phyloP scores from a whole-genome alignment of 2,797 vertebrate genomes.

The Notamacropus eugenii region DNA sequence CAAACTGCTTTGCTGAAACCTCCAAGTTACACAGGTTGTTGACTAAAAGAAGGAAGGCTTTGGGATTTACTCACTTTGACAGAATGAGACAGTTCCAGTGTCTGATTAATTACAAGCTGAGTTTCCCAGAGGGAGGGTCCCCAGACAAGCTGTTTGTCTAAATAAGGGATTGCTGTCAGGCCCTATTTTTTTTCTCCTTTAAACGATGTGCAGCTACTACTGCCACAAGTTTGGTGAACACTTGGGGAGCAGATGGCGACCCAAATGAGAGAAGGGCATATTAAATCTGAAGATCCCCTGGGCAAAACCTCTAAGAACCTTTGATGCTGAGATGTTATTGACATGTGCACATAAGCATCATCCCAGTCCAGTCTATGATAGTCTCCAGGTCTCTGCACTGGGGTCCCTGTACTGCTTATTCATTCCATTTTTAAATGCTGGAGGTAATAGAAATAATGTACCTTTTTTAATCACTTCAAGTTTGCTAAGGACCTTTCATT shows the following conservation, averaged over 20 bases:
- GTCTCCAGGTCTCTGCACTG: slow-evolving; percentile 46
- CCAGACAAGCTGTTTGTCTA: slow-evolving; percentile 68
- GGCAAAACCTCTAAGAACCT: slow-evolving; percentile 63
- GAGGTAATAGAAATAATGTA: slow-evolving; percentile 23
- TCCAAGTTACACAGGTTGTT: slow-evolving; percentile 8
- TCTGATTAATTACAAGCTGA: slow-evolving; percentile 72
- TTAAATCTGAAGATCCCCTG: slow-evolving; percentile 66
- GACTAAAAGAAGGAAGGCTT: slow-evolving; percentile 30
- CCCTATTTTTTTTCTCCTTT: slow-evolving; percentile 64
- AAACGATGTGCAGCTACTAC: slow-evolving; percentile 59
- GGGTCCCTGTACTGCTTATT: not conserved
- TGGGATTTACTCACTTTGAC: slow-evolving; percentile 58
- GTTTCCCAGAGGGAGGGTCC: slow-evolving; percentile 51
- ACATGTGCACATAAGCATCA: slow-evolving; percentile 41
- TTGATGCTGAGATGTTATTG: slow-evolving; percentile 65
- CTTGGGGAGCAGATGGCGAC: slow-evolving; percentile 76
- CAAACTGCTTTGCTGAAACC: not conserved
- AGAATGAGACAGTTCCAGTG: slow-evolving; percentile 33
- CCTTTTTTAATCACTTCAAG: slow-evolving; percentile 17
- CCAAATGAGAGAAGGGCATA: slow-evolving; percentile 61
- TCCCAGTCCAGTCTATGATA: slow-evolving; percentile 55
- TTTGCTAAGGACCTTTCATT: not conserved
- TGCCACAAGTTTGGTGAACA: slow-evolving; percentile 64
- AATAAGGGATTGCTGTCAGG: slow-evolving; percentile 68
- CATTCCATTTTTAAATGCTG: slow-evolving; percentile 17